Evolutionary conservation across 2,888 invertebrate genomes (phyloP), one percentile per base, ranked within the genome.

Genomic region (Operophtera brumata): DNA sequence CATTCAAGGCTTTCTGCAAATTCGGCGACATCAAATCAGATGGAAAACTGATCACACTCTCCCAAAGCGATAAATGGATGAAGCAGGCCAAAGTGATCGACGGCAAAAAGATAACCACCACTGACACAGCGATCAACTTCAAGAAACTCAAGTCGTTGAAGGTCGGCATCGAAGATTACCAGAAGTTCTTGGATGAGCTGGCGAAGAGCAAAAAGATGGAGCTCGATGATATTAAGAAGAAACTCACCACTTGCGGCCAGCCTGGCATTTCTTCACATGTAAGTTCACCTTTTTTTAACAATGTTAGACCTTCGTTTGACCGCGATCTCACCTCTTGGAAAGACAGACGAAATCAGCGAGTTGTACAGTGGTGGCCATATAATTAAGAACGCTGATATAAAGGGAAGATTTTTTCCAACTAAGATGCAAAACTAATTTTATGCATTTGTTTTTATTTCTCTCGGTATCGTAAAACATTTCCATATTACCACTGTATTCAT

Each of bases 41-140:
- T 74, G 97, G 97, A 0, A 96, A 94, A 80, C 91, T 92, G 39
- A 95, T 97, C 61, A 96, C 96, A 0, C 90, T 97, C n/a, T 95
- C 95, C 8, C 96, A 97, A 81, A 95, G 96, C 73, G 97, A 97
- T 82, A 97, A 97, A 84, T 97, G 97, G 97, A 95, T 97, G 94
- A 97, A 96, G 73, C 97, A 97, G 77, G 96, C 97, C 0, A 95
- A 89, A 64, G 90, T 94, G 7, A 95, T 96, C 65, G 97, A 93
- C 64, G 93, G 94, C 1, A 96, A 96, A 85, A 95, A 94, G 75
- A 94, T 96, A 61, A 95, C 96, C 0, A 97, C 97, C 11, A 97
- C 96, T 2, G 97, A 97, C 76, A 97, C 97, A 0, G 97, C 95
- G 40, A 96, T 97, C 61, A 93, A 94, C 78, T 97, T 97, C 82